Conservation (phyloP, 2,888 invertebrate species). For the Drosophila nr. medialis region DNA sequence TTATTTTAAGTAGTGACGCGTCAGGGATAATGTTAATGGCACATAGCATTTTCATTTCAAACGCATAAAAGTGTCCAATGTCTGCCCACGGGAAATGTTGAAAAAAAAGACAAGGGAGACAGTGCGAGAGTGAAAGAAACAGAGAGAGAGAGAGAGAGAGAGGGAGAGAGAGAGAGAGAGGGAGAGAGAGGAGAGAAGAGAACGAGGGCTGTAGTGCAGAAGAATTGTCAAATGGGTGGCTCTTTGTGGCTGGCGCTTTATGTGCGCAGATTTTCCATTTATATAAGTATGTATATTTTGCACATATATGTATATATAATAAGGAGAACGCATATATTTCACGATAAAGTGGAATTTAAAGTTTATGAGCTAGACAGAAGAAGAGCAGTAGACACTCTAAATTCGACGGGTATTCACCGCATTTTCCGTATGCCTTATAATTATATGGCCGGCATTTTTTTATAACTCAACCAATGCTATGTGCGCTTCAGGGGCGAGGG, state of each 20-base stretch:
- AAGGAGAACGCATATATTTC: conserved; percentile 56
- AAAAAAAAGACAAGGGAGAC: conserved; percentile 22
- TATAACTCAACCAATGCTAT: conserved; percentile 59
- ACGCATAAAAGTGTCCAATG: conserved; percentile 75
- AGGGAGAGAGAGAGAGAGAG: not conserved
- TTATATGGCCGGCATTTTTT: conserved; percentile 65
- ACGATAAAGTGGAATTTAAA: conserved; percentile 74
- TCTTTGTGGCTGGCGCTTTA: conserved; percentile 68
- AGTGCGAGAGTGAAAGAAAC: not conserved
- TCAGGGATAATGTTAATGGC: conserved; percentile 81
- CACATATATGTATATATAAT: conserved; percentile 51
- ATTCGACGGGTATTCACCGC: conserved; percentile 29
- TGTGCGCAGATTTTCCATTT: conserved; percentile 65
- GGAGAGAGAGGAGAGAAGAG: not conserved
- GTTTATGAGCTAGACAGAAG: conserved; percentile 70
- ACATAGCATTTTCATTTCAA: conserved; percentile 79
- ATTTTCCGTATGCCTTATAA: conserved; percentile 58
- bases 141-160: not conserved
- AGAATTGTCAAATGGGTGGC: conserved; percentile 44
- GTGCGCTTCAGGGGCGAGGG: conserved; percentile 18
- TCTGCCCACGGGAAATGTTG: conserved; percentile 57
- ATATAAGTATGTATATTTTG: conserved; percentile 31
- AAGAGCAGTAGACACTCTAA: conserved; percentile 1
- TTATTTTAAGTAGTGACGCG: conserved; percentile 80
- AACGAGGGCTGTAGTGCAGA: conserved; percentile 33